Evolutionary conservation across 1,140 invertebrate genomes (phyloP).

Genomic region (Drosophila tani): DNA sequence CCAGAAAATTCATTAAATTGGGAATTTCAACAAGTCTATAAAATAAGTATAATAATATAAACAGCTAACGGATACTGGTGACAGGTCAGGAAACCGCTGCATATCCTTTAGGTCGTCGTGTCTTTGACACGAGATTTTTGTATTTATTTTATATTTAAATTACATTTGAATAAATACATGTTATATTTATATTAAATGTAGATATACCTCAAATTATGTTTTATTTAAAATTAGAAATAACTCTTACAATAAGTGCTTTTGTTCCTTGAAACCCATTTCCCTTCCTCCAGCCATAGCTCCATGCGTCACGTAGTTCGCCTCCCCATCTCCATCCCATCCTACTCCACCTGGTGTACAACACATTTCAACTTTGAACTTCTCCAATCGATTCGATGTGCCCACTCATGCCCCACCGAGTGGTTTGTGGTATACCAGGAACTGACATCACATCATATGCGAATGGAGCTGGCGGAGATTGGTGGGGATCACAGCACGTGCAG

Average conservation of each 20-base stretch:
- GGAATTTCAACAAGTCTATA: no score
- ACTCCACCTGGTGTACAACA: slow-evolving; percentile 40
- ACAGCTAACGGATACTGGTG: no score
- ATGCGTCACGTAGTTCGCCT: slow-evolving; percentile 29
- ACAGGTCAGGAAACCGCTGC: no score
- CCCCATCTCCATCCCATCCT: neutral
- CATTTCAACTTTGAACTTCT: slow-evolving; percentile 54
- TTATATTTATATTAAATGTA: no score
- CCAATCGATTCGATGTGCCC: slow-evolving; percentile 53
- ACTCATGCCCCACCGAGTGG: slow-evolving; percentile 38
- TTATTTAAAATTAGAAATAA: neutral
- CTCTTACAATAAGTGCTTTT: neutral
- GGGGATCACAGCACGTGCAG: slow-evolving; percentile 72
- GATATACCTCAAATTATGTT: no score
- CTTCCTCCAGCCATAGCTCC: neutral
- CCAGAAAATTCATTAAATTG: no score
- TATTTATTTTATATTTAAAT: no score
- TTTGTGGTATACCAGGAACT: slow-evolving; percentile 47
- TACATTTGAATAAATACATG: no score
- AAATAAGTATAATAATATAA: no score
- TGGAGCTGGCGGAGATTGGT: slow-evolving; percentile 17
- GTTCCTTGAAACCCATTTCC: slow-evolving; percentile 7
- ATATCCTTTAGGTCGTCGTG: no score
- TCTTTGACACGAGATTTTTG: no score
- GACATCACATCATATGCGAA: slow-evolving; percentile 28